Evolutionary conservation across 2,113 vertebrate species (phyloP).

Genomic region (Alligator sinensis): DNA sequence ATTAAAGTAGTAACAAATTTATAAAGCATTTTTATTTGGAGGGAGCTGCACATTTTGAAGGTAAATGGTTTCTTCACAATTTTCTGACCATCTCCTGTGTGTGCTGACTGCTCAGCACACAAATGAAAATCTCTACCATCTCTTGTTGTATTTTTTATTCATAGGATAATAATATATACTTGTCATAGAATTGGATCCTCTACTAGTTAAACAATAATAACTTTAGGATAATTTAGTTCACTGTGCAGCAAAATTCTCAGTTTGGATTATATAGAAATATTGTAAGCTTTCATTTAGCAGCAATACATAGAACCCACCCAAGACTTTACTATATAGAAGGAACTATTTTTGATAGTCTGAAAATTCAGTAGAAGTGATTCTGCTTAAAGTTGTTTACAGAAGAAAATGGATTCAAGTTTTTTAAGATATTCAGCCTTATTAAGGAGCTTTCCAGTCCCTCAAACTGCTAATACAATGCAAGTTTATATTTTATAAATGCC

Average conservation of each 20-base stretch:
- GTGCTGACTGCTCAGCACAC: no score
- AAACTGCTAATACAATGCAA: background rate
- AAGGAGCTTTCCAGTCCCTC: background rate
- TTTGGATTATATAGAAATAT: background rate
- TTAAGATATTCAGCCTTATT: background rate
- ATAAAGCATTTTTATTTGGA: no score
- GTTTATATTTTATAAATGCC: background rate
- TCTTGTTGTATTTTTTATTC: background rate
- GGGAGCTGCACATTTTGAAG: background rate
- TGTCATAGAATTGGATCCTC: no score
- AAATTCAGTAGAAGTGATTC: background rate
- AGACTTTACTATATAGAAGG: background rate
- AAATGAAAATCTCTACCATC: background rate
- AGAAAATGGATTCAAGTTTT: background rate
- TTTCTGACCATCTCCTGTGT: background rate
- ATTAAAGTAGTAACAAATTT: background rate
- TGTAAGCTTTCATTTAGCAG: background rate
- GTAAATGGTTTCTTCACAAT: background rate
- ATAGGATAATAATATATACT: no score
- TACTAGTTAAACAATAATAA: accelerated
- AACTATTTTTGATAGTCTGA: background rate
- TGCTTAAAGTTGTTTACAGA: background rate
- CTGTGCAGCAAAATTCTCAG: background rate
- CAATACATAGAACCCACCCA: background rate
- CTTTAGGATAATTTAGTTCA: background rate